phyloP scores from a whole-genome alignment of 2,888 invertebrate species.

The Tetragnatha montana region DNA sequence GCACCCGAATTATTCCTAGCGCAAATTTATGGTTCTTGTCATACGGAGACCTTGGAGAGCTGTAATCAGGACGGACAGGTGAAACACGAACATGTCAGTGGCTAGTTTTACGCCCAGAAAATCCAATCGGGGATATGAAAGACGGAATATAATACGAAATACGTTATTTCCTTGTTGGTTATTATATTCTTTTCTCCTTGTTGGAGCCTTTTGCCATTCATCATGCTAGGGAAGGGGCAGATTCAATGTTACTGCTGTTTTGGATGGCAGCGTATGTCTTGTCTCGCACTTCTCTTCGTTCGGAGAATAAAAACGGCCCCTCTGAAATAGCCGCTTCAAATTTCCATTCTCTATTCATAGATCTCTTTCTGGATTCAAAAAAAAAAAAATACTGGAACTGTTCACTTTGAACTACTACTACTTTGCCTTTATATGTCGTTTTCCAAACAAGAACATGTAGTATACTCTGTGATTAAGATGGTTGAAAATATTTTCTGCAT shows the following conservation, averaged over 20 bases:
- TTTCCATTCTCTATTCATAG: slow-evolving; percentile 16
- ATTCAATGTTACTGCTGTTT: slow-evolving; percentile 60
- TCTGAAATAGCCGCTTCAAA: slow-evolving; percentile 20
- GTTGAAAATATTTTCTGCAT: too few species aligned
- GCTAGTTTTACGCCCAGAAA: slow-evolving; percentile 70
- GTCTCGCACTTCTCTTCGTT: slow-evolving; percentile 43
- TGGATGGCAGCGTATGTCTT: slow-evolving; percentile 65
- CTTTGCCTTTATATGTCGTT: too few species aligned
- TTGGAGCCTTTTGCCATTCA: slow-evolving; percentile 34
- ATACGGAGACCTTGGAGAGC: slow-evolving; percentile 54
- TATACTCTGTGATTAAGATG: too few species aligned
- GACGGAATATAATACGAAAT: slow-evolving; percentile 70
- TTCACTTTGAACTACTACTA: too few species aligned
- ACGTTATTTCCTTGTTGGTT: slow-evolving; percentile 62
- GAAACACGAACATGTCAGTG: slow-evolving; percentile 69
- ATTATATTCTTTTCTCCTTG: slow-evolving; percentile 51
- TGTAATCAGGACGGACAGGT: slow-evolving; percentile 69
- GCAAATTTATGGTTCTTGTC: slow-evolving; percentile 69
- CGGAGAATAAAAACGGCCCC: slow-evolving; percentile 43
- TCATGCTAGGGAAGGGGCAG: slow-evolving; percentile 61
- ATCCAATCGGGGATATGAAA: slow-evolving; percentile 70
- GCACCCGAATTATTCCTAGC: slow-evolving; percentile 47
- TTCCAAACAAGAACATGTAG: too few species aligned
- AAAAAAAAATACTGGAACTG: too few species aligned
- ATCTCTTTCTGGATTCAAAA: not conserved